Evolutionary conservation across 2,797 vertebrate genomes (phyloP).

Genomic region (Xerus rutilus): DNA sequence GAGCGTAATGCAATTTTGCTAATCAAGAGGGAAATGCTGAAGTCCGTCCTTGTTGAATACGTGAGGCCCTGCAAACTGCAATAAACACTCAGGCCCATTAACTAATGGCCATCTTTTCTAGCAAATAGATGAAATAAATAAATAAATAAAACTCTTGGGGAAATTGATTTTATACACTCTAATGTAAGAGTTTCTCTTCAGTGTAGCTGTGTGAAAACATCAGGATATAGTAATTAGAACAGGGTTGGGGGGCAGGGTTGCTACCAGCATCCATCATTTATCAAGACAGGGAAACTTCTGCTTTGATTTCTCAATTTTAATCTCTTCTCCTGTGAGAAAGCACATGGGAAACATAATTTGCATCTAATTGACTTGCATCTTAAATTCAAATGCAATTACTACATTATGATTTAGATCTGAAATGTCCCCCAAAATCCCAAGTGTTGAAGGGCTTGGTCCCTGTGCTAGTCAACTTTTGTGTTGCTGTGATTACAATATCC

Average conservation of each 20-base stretch:
- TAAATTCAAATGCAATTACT: background rate
- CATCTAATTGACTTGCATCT: background rate
- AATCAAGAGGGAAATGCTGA: background rate
- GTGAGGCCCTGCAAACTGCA: background rate
- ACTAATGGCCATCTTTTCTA: background rate
- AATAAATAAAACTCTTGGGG: background rate
- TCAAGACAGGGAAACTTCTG: background rate
- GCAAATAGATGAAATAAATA: background rate
- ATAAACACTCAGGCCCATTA: background rate
- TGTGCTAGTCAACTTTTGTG: too few relatives aligned
- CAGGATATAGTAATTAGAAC: background rate
- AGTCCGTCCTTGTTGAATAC: background rate
- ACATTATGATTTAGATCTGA: background rate
- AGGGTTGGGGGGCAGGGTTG: background rate
- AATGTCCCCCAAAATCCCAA: background rate
- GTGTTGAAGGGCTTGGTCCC: background rate
- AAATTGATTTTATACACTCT: slow-evolving; percentile 27
- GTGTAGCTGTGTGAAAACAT: background rate
- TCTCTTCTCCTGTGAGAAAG: background rate
- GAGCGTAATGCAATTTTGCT: slow-evolving; percentile 26
- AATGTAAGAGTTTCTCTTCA: background rate
- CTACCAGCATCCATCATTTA: background rate
- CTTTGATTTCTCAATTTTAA: slow-evolving; percentile 15
- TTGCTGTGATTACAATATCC: too few relatives aligned
- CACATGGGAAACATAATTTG: background rate